phyloP scores from a whole-genome alignment of 1,140 invertebrate genomes.

The Physella acuta region DNA sequence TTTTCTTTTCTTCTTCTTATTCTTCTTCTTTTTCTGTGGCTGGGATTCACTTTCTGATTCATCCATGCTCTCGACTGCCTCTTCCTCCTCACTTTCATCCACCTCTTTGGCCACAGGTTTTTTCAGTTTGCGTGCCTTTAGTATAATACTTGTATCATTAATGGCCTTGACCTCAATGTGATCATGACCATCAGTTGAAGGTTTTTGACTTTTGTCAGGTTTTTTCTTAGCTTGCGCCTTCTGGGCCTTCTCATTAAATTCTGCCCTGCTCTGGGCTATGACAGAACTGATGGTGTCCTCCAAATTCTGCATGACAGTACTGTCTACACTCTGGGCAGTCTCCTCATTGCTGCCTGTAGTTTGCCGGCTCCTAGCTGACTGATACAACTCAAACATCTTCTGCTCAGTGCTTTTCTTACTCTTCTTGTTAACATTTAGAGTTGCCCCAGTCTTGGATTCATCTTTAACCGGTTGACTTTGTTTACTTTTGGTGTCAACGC shows the following conservation, averaged over 20 bases:
- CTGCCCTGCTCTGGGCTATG: constrained; percentile 6
- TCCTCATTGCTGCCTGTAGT: no score
- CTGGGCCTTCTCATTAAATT: not conserved
- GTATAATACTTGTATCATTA: not conserved
- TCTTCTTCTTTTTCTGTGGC: no score
- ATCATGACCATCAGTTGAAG: no score
- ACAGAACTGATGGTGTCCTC: not conserved
- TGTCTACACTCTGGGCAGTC: not conserved
- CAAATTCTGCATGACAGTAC: not conserved
- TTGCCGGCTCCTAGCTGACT: no score
- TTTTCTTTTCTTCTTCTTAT: no score
- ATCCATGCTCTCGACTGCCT: not conserved
- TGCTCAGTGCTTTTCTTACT: not conserved
- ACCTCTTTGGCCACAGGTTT: not conserved
- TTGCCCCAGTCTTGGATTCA: not conserved
- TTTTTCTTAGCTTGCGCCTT: not conserved
- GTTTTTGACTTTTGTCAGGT: no score
- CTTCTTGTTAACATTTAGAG: not conserved
- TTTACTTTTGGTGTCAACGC: not conserved
- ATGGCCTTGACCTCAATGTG: not conserved
- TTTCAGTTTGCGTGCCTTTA: not conserved
- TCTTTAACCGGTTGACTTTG: not conserved
- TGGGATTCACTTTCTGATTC: no score
- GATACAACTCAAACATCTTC: not conserved
- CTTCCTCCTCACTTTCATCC: not conserved